phyloP scores from a whole-genome alignment of 2,113 vertebrate genomes.

The Sander lucioperca region DNA sequence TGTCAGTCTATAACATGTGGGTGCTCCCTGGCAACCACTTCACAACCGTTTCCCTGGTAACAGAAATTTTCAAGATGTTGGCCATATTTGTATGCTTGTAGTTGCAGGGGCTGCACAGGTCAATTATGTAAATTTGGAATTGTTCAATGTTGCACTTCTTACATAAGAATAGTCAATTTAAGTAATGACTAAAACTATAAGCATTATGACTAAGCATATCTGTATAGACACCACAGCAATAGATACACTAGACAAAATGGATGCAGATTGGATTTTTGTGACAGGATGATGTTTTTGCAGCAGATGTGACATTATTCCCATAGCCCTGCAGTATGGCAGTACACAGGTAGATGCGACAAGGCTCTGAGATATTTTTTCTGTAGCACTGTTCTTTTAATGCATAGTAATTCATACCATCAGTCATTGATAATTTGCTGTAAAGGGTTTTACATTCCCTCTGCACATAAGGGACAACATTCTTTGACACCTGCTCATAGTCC shows the following conservation, averaged over 20 bases:
- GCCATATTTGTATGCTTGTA: neutral
- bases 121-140: neutral
- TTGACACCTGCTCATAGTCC: neutral
- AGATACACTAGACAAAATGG: neutral
- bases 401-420: neutral
- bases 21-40: constrained; percentile 33
- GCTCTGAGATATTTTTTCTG: neutral
- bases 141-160: neutral
- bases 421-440: neutral
- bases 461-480: too few relatives aligned
- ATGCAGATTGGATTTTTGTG: neutral
- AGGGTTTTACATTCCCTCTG: neutral
- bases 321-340: neutral
- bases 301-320: neutral
- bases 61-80: constrained; percentile 15
- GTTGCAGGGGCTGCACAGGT: neutral
- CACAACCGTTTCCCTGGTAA: constrained; percentile 56
- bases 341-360: neutral
- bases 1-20: constrained; percentile 20
- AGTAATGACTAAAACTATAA: neutral
- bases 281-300: neutral
- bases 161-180: neutral
- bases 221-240: neutral
- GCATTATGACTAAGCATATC: neutral
- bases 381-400: neutral